Base-by-base conservation (phyloP, 2,888 invertebrate species). In the Drosophila gaucha region DNA sequence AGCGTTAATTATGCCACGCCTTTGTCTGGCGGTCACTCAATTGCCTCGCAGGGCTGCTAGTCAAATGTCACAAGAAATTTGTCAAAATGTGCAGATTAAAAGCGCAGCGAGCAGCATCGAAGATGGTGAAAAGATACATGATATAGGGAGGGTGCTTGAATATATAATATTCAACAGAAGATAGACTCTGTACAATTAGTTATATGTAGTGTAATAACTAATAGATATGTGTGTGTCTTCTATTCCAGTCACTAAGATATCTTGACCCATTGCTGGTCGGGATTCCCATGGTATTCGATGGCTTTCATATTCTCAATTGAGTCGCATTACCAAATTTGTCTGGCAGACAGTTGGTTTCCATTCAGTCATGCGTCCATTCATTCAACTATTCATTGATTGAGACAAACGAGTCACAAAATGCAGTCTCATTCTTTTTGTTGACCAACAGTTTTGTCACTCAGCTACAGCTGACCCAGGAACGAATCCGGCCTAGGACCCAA, bases 1-100 rank as follows among this genome's bases (percentile, higher is more conserved):
- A 80, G 80, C 87, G 80, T 86, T 77, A 82, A 82, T 87, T 87
- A 82, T 87, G 78, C 70, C 78, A 63, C 64, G 64, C 77, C 62
- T 65, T 67, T 73, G 74, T 67, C 68, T 63, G 60, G 51, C 75
- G 67, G 74, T 60, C 77, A 39, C 62, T 73, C 68, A 60, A 73
- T 65, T 65, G 14, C 24, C 41, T 2, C 14, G 20, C 41, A 51
- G 55, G 35, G 62, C 35, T 49, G 51, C 72, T 59, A 68, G 62
- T 67, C 74, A 67, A 71, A 70, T 86, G 80, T 80, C 80, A 84
- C 59, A 65, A 60, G 67, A 58, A 70, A 77, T 80, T 76, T 84
- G 84, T 84, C 87, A 80, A 65, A 67, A 65, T 64, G 66, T 66
- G 71, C 76, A 76, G 26, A 76, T 58, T 46, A 49, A 58, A 60